Base-by-base conservation (phyloP, 2,113 vertebrate species). In the Callaeas wilsoni region DNA sequence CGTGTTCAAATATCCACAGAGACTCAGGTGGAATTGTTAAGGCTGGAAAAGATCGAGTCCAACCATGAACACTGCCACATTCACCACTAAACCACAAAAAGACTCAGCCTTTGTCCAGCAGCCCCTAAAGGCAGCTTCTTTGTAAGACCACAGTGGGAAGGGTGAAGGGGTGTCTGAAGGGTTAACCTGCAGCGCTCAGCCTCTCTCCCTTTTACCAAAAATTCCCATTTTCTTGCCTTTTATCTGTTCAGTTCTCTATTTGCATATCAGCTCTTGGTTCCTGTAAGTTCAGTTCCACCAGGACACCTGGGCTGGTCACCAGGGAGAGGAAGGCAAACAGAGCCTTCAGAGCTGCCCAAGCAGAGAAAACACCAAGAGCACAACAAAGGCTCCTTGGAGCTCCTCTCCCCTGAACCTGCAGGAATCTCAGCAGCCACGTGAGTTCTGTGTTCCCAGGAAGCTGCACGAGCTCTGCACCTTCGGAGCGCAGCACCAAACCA, bases 401-500 rank as follows among this genome's bases (percentile, higher is more conserved):
- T 20, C 4, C 21, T 50, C 42, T 9, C 27, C 17, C 25, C 73
- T 25, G 10, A 59, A 16, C 4, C 1, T 18, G 32, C n/a, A 42
- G n/a, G 11, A 30, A 29, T 11, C 9, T 0, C 1, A 46, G 7
- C 59, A 19, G 33, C 18, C 57, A 76, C 67, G 13, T 23, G 25
- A 44, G 42, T 2, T 22, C 70, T 49, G 63, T 1, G 6, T 2
- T 19, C 21, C 32, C 20, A 76, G 23, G 32, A 60, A 9, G 44
- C 35, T 23, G 3, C 0, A 21, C 19, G 15, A 63, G 52, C 57
- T 25, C 22, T 2, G 12, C 10, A 5, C 5, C 27, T 39, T 42
- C 7, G 0, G 4, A n/a, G 33, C 1, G 6, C 71, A 22, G 23
- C 25, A 11, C 2, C 29, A 13, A 29, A 37, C 9, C 6, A 5